These are phyloP conservation scores for Cavia porcellus DNA, from an alignment of 2,113 vertebrate genomes.

Conservation along the genomic window DNA sequence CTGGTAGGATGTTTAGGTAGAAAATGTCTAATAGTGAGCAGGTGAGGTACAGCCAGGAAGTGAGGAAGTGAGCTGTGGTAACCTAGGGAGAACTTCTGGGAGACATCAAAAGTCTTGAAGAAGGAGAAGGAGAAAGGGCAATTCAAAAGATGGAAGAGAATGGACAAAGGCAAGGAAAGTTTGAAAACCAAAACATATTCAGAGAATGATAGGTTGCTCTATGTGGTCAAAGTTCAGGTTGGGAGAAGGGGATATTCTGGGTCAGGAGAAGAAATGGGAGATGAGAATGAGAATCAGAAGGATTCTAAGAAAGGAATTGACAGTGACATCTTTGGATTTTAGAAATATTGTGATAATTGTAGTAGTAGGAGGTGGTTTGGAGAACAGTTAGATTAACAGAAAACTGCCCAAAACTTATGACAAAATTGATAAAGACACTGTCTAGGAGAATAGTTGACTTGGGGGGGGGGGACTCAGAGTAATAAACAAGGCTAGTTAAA, in stretches of 20 bases:
- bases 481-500: not conserved
- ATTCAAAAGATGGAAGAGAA: not conserved
- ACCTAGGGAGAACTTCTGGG: not conserved
- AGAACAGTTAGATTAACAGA: not conserved
- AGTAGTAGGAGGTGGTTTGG: not conserved
- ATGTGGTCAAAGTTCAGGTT: not conserved
- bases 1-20: not conserved
- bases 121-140: not conserved
- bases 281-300: not conserved
- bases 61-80: not conserved
- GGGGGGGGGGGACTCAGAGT: not conserved
- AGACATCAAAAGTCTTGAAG: not conserved
- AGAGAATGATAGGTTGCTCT: not conserved
- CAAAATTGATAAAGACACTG: not conserved
- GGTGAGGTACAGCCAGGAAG: not conserved
- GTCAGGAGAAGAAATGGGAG: not conserved
- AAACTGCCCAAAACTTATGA: not conserved
- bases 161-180: not conserved
- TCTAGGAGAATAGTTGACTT: constrained; percentile 10
- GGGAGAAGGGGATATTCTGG: not conserved
- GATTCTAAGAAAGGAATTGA: not conserved
- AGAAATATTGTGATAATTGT: not conserved
- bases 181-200: not conserved
- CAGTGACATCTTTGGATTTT: not conserved
- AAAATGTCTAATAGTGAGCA: not conserved